Percentiles rank a stretch among this genome's conserved stretches.
These are phyloP conservation scores for Gnathonemus longibarbis DNA, from an alignment of 2,113 vertebrate species.

Conservation along the genomic window DNA sequence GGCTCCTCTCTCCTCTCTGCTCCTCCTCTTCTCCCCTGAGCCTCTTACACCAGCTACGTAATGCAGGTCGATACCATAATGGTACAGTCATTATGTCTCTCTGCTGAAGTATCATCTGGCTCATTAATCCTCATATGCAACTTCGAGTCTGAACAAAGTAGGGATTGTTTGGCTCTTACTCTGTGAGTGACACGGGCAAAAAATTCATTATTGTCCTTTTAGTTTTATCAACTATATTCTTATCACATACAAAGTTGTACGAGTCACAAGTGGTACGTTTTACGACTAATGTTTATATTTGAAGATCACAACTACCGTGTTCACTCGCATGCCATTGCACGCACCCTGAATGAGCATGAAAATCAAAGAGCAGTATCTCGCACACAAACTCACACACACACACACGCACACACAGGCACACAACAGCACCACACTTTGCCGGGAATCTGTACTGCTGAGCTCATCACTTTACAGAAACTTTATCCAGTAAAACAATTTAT, in stretches of 20 bases:
- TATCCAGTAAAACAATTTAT: constrained; percentile 70
- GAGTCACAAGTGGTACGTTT: background rate
- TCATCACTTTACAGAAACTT: constrained; percentile 63
- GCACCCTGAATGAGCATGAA: background rate
- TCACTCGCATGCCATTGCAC: background rate
- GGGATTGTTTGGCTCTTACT: background rate
- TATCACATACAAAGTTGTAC: background rate
- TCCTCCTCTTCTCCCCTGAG: background rate
- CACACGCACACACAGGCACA: constrained; percentile 31
- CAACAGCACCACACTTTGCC: constrained; percentile 33
- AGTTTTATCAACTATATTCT: background rate
- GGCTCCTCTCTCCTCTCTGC: background rate
- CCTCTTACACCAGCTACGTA: too few relatives aligned
- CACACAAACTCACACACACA: constrained; percentile 34
- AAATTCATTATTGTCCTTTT: background rate
- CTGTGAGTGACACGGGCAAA: background rate
- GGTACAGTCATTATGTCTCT: background rate
- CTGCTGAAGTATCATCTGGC: background rate
- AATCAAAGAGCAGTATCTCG: background rate
- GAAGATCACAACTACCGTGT: too few relatives aligned
- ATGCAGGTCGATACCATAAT: background rate
- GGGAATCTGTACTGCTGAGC: constrained; percentile 57
- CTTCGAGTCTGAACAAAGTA: background rate
- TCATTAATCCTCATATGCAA: background rate
- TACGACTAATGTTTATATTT: too few relatives aligned